Percentiles rank a stretch among this genome's conserved stretches.
phyloP scores from a whole-genome alignment of 2,113 vertebrate species.

The Aspiorhynchus laticeps region DNA sequence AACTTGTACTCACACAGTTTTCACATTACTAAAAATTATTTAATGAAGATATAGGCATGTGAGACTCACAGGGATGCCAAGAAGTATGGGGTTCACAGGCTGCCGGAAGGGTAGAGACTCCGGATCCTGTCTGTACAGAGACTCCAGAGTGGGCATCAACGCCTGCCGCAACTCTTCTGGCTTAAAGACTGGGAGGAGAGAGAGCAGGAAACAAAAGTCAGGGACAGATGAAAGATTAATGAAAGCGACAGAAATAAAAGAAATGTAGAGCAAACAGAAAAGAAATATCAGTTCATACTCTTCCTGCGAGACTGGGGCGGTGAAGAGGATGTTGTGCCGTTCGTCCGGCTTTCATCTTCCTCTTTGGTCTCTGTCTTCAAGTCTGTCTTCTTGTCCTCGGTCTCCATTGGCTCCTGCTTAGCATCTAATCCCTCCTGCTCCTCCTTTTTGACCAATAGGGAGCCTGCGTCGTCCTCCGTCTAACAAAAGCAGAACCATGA shows the following conservation, averaged over 20 bases:
- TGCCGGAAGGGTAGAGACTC: slow-evolving; percentile 96
- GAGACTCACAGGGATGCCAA: slow-evolving; percentile 92
- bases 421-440: slow-evolving; percentile 79
- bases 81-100: slow-evolving; percentile 92
- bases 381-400: slow-evolving; percentile 90
- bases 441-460: slow-evolving; percentile 82
- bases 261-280: not conserved
- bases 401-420: slow-evolving; percentile 91
- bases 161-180: slow-evolving; percentile 96
- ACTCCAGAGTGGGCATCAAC: slow-evolving; percentile 97
- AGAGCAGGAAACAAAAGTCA: not conserved
- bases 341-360: slow-evolving; percentile 84
- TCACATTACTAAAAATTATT: not conserved
- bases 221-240: not conserved
- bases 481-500: slow-evolving; percentile 55
- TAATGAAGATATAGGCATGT: no score
- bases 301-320: slow-evolving; percentile 93
- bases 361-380: slow-evolving; percentile 87
- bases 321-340: slow-evolving; percentile 81
- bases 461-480: slow-evolving; percentile 83
- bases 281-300: slow-evolving; percentile 77
- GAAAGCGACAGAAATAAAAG: not conserved
- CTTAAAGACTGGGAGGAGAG: slow-evolving; percentile 85
- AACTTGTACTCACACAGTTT: not conserved
- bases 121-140: slow-evolving; percentile 94